These are phyloP conservation scores for Spisula subtruncata DNA, from an alignment of 2,888 invertebrate genomes.

Conservation along the genomic window DNA sequence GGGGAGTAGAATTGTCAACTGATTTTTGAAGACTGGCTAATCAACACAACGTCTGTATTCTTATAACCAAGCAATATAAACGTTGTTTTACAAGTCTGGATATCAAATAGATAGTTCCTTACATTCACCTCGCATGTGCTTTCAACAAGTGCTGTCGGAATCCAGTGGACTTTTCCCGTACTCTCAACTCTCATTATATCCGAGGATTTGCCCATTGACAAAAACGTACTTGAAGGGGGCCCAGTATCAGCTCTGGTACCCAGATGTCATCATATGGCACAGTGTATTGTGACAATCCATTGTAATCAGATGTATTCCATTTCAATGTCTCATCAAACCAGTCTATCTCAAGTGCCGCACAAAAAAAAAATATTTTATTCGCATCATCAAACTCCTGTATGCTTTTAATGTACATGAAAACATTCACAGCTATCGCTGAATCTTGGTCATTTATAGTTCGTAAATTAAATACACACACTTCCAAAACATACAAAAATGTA, in stretches of 20 bases:
- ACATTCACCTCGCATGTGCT: conserved; percentile 64
- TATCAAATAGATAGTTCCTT: conserved; percentile 65
- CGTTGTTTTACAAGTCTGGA: conserved; percentile 59
- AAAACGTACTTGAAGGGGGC: conserved; percentile 59
- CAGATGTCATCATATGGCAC: conserved; percentile 43
- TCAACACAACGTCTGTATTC: conserved; percentile 46
- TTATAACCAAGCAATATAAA: conserved; percentile 63
- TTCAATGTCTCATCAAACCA: conserved; percentile 34
- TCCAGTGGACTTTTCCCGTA: conserved; percentile 53
- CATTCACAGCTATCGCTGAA: neutral
- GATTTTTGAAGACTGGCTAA: neutral
- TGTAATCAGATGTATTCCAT: conserved; percentile 22
- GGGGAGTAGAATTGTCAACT: neutral
- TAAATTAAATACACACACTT: neutral
- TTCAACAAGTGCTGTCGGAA: conserved; percentile 48
- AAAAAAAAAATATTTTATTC: conserved; percentile 31
- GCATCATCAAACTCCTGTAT: conserved; percentile 41
- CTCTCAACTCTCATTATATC: conserved; percentile 49
- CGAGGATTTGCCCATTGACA: conserved; percentile 55
- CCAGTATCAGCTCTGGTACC: conserved; percentile 63
- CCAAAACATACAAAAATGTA: neutral
- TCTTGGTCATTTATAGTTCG: conserved; percentile 25
- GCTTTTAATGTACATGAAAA: conserved; percentile 16
- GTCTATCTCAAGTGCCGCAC: neutral
- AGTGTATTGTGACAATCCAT: neutral